Base-by-base conservation (phyloP, 92 coral and sea anemone genomes). In the Blastomussa wellsi region DNA sequence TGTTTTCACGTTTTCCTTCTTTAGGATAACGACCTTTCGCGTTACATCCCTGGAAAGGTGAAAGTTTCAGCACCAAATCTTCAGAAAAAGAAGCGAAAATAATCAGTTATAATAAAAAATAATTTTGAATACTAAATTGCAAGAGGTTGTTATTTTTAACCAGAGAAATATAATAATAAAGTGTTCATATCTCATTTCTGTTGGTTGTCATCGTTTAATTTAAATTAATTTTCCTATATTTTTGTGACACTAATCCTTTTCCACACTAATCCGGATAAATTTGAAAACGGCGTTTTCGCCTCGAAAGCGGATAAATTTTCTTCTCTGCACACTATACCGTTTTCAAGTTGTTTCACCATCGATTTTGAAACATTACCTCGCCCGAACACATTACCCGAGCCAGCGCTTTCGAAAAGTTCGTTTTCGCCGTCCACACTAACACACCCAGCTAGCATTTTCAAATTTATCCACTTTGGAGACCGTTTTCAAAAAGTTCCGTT, bases 1-100 rank as follows among this genome's bases (percentile, higher is more conserved):
- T 20, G 28, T 60, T 8, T 26, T 52, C 8, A 0, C 67, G 29
- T 69, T 72, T 52, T 49, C 78, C 19, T 9, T 48, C 36, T 84
- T 53, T 83, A 96, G 99, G 99, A 96, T 85, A 93, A 90, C 36
- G 99, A 96, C 79, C 90, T 96, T 7, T 92, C 99, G 0, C 90
- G 98, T 57, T 91, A 93, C 79, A 92, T 96, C 32, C 99, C 99
- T 36, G 99, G 99, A 35, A 94, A 94, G 84, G 99, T 96, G 17
- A 96, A 96, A 86, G 94, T 96, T 65, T 96, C 99, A 15, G 99
- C 99, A 52, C 99, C 99, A 8, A 92, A 96, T 79, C 91, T 96
- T 60, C 98, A 92, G 52, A 96, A 93, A 85, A 85, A 79, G 55
- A 96, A 96, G 92, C 81, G 85, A 72, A 92, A 90, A 78, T 88